Evolutionary conservation across 2,888 invertebrate species (phyloP).

Genomic region (Trileptium ribeirensis): DNA sequence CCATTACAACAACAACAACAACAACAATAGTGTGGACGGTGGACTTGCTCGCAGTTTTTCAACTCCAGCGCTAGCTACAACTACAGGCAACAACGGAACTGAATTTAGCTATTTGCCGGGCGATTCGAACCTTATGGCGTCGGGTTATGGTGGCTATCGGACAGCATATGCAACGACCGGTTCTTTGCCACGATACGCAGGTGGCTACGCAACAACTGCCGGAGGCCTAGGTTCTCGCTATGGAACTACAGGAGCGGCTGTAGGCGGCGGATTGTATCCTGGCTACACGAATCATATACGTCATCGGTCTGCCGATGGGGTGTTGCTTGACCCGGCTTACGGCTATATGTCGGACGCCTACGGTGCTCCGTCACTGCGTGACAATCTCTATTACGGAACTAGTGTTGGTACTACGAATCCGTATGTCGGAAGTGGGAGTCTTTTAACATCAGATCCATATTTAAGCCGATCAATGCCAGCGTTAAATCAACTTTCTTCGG

Average conservation of each 20-base stretch:
- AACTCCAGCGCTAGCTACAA: neutral
- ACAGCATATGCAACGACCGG: too few species aligned
- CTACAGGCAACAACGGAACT: too few species aligned
- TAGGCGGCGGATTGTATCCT: too few species aligned
- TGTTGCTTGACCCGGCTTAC: neutral
- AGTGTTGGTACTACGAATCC: neutral
- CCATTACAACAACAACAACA: too few species aligned
- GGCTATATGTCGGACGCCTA: neutral
- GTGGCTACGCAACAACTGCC: too few species aligned
- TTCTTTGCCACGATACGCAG: too few species aligned
- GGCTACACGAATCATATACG: neutral
- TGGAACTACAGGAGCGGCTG: too few species aligned
- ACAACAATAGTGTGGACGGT: too few species aligned
- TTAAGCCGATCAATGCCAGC: neutral
- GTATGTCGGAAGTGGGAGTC: neutral
- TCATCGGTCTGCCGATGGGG: neutral
- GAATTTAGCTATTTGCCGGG: too few species aligned
- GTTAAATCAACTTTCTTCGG: neutral
- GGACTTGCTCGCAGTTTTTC: neutral
- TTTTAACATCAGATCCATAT: neutral
- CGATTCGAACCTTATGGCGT: too few species aligned
- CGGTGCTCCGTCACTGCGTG: neutral
- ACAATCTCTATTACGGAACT: neutral
- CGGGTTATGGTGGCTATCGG: too few species aligned
- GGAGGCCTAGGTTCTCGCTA: too few species aligned